Evolutionary conservation across 2,797 vertebrate genomes (phyloP).

Genomic region (Typhlichthys eigenmanni): DNA sequence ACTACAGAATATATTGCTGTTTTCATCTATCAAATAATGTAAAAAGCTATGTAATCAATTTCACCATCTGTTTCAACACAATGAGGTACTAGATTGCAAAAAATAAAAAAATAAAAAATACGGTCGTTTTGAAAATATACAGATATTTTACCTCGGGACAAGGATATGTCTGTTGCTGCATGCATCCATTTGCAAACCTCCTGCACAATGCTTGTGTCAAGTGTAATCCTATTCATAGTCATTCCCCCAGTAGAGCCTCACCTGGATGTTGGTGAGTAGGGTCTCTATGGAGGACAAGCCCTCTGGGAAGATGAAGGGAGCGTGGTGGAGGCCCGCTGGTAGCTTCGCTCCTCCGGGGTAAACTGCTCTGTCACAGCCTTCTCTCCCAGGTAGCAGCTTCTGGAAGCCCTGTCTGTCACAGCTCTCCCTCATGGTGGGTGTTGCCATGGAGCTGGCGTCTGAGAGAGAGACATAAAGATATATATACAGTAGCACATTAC

Average conservation of each 20-base stretch:
- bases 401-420: conserved; percentile 92
- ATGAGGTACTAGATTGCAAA: no score
- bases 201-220: not conserved
- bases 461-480: conserved; percentile 56
- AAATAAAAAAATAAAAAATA: no score
- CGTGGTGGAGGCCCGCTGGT: conserved; percentile 89
- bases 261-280: conserved; percentile 99
- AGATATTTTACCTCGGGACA: no score
- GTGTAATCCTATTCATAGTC: conserved; percentile 35
- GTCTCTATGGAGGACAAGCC: conserved; percentile 99
- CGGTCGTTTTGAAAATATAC: no score
- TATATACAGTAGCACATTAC: not conserved
- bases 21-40: no score
- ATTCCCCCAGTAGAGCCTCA: conserved; percentile 76
- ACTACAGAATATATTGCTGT: no score
- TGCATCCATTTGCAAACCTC: no score
- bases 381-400: conserved; percentile 75
- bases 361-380: conserved; percentile 90
- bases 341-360: conserved; percentile 88
- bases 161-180: no score
- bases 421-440: conserved; percentile 87
- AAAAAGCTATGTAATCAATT: no score
- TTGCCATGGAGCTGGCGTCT: conserved; percentile 90
- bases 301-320: conserved; percentile 97
- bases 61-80: no score